phyloP scores from a whole-genome alignment of 2,888 invertebrate species.

The Mycalesis mineus region DNA sequence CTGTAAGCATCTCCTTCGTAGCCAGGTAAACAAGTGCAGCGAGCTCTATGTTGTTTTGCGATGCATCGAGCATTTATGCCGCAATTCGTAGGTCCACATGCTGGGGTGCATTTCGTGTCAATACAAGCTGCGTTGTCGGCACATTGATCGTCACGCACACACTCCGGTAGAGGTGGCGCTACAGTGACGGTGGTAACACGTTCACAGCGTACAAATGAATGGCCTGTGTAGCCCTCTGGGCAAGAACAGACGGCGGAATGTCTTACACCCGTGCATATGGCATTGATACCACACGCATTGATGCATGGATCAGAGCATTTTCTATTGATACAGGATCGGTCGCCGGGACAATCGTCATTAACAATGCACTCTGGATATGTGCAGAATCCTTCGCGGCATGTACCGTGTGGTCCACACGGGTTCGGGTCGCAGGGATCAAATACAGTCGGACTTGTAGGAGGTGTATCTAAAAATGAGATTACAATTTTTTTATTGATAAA shows the following conservation, averaged over 20 bases:
- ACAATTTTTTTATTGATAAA: not conserved
- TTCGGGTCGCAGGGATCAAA: slow-evolving; percentile 83
- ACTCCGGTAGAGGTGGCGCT: slow-evolving; percentile 83
- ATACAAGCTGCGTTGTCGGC: slow-evolving; percentile 90
- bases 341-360: slow-evolving; percentile 90
- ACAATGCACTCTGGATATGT: slow-evolving; percentile 91
- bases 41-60: slow-evolving; percentile 86
- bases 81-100: slow-evolving; percentile 85
- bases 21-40: slow-evolving; percentile 89
- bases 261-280: slow-evolving; percentile 84
- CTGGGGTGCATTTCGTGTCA: slow-evolving; percentile 84
- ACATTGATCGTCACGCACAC: slow-evolving; percentile 86
- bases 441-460: slow-evolving; percentile 41
- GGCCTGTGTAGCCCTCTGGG: slow-evolving; percentile 86
- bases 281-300: slow-evolving; percentile 89
- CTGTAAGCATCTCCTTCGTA: slow-evolving; percentile 90
- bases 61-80: slow-evolving; percentile 88
- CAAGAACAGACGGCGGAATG: slow-evolving; percentile 91
- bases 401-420: slow-evolving; percentile 84
- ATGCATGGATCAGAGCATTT: slow-evolving; percentile 91
- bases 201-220: slow-evolving; percentile 86
- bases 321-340: slow-evolving; percentile 88
- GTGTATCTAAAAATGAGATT: slow-evolving; percentile 40
- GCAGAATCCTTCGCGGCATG: slow-evolving; percentile 81
- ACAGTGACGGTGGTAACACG: slow-evolving; percentile 47